Conservation (phyloP, 2,797 vertebrate species). For the Coranthus polyacanthus region DNA sequence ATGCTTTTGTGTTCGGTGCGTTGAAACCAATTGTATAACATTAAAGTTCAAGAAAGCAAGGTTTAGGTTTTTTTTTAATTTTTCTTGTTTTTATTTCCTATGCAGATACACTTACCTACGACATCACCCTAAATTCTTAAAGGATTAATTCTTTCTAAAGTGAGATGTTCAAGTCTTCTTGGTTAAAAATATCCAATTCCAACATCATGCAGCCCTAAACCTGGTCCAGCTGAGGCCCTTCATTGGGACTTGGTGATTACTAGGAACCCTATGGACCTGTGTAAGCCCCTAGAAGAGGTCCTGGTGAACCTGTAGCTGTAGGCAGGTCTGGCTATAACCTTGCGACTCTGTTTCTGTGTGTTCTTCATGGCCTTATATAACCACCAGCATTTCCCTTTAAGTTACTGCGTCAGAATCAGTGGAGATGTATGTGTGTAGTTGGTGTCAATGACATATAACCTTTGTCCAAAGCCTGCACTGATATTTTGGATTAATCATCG, state of each 20-base stretch:
- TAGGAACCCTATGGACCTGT: not conserved
- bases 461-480: constrained; percentile 24
- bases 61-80: too few relatives aligned
- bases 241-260: not conserved
- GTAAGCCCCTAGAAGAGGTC: not conserved
- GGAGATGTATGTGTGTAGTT: constrained; percentile 1
- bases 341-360: constrained; percentile 5
- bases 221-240: not conserved
- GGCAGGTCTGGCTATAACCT: not conserved
- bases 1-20: too few relatives aligned
- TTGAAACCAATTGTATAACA: too few relatives aligned
- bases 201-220: too few relatives aligned
- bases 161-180: too few relatives aligned
- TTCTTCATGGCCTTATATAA: constrained; percentile 10
- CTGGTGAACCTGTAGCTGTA: not conserved
- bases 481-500: constrained; percentile 23
- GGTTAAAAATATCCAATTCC: too few relatives aligned
- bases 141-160: too few relatives aligned
- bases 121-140: too few relatives aligned
- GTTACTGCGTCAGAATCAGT: constrained; percentile 8
- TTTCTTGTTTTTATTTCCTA: too few relatives aligned
- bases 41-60: too few relatives aligned
- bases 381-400: constrained; percentile 6
- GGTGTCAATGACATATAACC: constrained; percentile 27
- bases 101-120: too few relatives aligned